Evolutionary conservation across 2,797 vertebrate genomes (phyloP).

Genomic region (Furcifer pardalis): DNA sequence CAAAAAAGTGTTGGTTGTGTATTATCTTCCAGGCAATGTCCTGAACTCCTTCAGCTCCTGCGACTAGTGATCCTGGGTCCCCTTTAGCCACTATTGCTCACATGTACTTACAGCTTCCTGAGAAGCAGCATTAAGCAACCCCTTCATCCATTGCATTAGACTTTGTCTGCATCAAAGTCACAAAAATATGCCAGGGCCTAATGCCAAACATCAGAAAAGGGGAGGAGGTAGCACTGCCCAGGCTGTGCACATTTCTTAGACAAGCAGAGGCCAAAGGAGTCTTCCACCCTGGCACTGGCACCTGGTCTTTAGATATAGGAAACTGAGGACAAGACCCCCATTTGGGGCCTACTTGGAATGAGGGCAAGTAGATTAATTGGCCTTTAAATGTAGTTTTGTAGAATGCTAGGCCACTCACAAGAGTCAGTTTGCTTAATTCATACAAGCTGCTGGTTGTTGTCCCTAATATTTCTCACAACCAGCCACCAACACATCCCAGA

Average conservation of each 20-base stretch:
- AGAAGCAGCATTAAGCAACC: not conserved
- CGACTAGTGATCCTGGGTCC: too few relatives aligned
- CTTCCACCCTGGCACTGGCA: slow-evolving; percentile 29
- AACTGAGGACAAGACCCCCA: slow-evolving; percentile 16
- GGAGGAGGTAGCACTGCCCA: slow-evolving; percentile 7
- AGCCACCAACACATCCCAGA: not conserved
- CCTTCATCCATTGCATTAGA: not conserved
- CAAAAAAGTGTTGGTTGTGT: too few relatives aligned
- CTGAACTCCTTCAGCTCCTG: not conserved
- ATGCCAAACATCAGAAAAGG: slow-evolving; percentile 18
- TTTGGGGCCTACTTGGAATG: not conserved
- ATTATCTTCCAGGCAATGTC: too few relatives aligned
- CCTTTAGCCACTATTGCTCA: too few relatives aligned
- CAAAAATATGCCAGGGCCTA: slow-evolving; percentile 7
- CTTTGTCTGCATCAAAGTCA: not conserved
- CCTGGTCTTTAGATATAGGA: slow-evolving; percentile 21
- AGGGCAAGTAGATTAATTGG: too few relatives aligned
- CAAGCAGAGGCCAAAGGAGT: slow-evolving; percentile 14
- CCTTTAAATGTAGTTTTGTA: too few relatives aligned
- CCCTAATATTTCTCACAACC: too few relatives aligned
- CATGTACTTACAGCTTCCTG: not conserved
- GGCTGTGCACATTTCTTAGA: slow-evolving; percentile 14
- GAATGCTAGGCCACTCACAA: too few relatives aligned
- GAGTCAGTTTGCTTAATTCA: not conserved
- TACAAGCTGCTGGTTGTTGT: not conserved